A percentile compares a stretch with the other conserved stretches of the same genome.
Conservation (phyloP, 2,888 invertebrate genomes). For the Chelonus formosanus region DNA sequence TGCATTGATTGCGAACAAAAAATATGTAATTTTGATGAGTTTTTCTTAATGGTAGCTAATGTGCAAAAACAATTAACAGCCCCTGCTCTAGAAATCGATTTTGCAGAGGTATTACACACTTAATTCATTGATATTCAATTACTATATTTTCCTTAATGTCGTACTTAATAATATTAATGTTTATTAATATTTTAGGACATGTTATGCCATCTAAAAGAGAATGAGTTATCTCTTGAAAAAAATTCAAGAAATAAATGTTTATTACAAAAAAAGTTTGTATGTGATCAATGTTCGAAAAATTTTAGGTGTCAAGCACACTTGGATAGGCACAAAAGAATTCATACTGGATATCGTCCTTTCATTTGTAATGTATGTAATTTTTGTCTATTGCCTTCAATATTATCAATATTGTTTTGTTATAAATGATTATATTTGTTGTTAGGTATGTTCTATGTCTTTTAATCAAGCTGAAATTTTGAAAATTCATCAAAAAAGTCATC, state of each 20-base stretch:
- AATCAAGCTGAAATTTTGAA: conserved; percentile 59
- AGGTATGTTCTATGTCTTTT: conserved; percentile 61
- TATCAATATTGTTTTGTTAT: conserved; percentile 3
- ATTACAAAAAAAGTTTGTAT: conserved; percentile 45
- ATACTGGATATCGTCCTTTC: conserved; percentile 69
- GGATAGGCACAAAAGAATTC: conserved; percentile 68
- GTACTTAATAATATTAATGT: not conserved
- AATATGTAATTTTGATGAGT: conserved; percentile 60
- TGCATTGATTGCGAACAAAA: conserved; percentile 60
- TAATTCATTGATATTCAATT: not conserved
- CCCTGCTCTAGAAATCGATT: conserved; percentile 58
- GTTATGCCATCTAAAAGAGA: conserved; percentile 56
- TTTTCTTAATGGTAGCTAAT: conserved; percentile 59
- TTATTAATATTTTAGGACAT: conserved; percentile 48
- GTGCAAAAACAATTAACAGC: conserved; percentile 57
- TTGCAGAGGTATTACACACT: conserved; percentile 52
- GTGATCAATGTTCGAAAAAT: conserved; percentile 66
- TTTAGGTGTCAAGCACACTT: conserved; percentile 70
- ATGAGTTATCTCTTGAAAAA: conserved; percentile 39
- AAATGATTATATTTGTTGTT: not conserved
- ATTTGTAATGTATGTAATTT: conserved; percentile 63
- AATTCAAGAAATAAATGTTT: conserved; percentile 12
- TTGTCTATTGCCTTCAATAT: not conserved
- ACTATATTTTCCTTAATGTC: no score
- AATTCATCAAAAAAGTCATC: conserved; percentile 58